Base-by-base conservation (phyloP, 2,113 vertebrate genomes). In the Lasiurus cinereus region DNA sequence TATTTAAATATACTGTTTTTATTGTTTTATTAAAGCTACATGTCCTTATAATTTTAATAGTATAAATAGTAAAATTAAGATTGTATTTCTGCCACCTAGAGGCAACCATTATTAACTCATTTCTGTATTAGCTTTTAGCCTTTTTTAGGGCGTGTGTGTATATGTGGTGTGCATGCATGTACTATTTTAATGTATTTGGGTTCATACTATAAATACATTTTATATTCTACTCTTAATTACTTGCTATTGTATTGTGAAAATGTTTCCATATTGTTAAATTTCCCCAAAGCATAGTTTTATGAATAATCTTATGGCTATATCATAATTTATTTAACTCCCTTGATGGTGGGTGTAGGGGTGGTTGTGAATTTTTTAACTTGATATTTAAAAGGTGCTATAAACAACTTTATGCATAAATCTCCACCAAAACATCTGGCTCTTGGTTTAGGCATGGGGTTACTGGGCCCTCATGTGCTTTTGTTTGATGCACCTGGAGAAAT, bases 271-370 rank as follows among this genome's bases (percentile, higher is more conserved):
- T 69, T 89, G 62, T 48, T 90, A 83, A 39, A 6, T 36, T 93
- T 85, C 21, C 15, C 43, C 16, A 36, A 54, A 83, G 43, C 27
- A 18, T 27, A 83, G 46, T 66, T 82, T 82, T 64, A 19, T 73
- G 36, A 80, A 52, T 64, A 18, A 33, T 78, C 64, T 78, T 15
- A n/a, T 52, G 43, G 11, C 59, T 64, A 16, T 33, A 6, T 73
- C 48, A 50, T 88, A 33, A 91, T 94, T 27, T 59, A 59, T 24
- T 96, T 94, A 94, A 69, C 72, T 62, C 21, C 18, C 48, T 76
- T 56, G 16, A 15, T 92, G 27, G 50, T 69, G 46, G 15, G 22
- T 70, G 16, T 72, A 86, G 6, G 64, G 29, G 29, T 48, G 31
- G 15, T 24, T 94, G 74, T 19, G 8, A 22, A 1, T 62, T 92